A percentile compares a stretch with the other conserved stretches of the same genome.
Evolutionary conservation across 2,113 vertebrate species (phyloP).

Genomic region (Rallus limicola): DNA sequence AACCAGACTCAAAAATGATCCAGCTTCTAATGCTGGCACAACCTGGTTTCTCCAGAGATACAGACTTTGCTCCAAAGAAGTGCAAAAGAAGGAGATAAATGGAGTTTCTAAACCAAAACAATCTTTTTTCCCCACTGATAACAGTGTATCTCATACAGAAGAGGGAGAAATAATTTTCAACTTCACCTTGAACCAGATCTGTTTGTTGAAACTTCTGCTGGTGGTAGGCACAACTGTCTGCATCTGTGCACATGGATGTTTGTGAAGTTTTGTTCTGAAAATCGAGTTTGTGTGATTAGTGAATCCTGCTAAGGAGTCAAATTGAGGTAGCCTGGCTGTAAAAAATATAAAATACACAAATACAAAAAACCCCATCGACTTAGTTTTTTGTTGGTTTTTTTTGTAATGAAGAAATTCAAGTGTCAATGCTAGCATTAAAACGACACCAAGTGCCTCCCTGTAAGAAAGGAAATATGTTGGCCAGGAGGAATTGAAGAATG

Average conservation of each 20-base stretch:
- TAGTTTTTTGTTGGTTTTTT: no score
- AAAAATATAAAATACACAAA: background rate
- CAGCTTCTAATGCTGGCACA: background rate
- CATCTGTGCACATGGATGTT: background rate
- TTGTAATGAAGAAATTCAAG: background rate
- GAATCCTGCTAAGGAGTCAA: background rate
- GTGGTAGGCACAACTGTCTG: accelerated
- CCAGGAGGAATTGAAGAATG: background rate
- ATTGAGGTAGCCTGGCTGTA: background rate
- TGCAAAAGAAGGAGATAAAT: background rate
- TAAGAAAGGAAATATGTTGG: background rate
- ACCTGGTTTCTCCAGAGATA: background rate
- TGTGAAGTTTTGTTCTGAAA: background rate
- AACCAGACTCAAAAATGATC: background rate
- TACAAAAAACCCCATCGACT: background rate
- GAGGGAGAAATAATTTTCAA: background rate
- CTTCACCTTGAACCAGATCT: background rate
- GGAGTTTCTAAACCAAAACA: background rate
- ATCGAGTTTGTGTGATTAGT: background rate
- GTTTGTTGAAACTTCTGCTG: background rate
- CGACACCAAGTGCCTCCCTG: background rate
- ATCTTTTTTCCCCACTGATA: background rate
- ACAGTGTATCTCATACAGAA: background rate
- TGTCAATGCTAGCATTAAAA: background rate
- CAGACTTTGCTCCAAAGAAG: background rate